phyloP scores from a whole-genome alignment of 2,113 vertebrate species.

The Actenoides lindsayi region DNA sequence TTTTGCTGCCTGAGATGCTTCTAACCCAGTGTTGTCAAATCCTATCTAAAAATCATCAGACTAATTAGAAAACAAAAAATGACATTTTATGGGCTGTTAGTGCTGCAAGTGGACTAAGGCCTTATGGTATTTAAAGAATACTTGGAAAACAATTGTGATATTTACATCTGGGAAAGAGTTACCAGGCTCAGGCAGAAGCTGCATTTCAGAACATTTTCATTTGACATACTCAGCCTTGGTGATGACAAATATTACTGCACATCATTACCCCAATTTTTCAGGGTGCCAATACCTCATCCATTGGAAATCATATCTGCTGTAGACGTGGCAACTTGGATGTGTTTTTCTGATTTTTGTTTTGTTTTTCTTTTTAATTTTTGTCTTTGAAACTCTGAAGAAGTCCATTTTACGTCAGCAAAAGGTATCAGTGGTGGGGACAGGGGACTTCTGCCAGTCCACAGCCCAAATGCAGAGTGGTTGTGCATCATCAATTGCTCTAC shows the following conservation, averaged over 20 bases:
- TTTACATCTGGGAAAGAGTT: slow-evolving; percentile 38
- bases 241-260: slow-evolving; percentile 48
- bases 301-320: slow-evolving; percentile 14
- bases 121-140: slow-evolving; percentile 58
- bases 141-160: slow-evolving; percentile 34
- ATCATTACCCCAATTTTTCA: slow-evolving; percentile 51
- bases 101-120: slow-evolving; percentile 44
- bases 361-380: background rate
- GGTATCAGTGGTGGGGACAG: background rate
- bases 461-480: background rate
- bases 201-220: slow-evolving; percentile 36
- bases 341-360: slow-evolving; percentile 10
- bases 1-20: slow-evolving; percentile 10
- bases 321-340: background rate
- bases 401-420: background rate
- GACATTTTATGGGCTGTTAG: slow-evolving; percentile 67
- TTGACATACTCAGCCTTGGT: slow-evolving; percentile 16
- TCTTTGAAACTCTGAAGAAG: background rate
- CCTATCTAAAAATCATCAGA: slow-evolving; percentile 47
- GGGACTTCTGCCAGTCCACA: background rate
- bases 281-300: slow-evolving; percentile 27
- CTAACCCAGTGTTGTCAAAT: slow-evolving; percentile 16
- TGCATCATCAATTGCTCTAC: background rate
- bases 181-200: background rate
- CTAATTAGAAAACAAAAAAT: slow-evolving; percentile 67